Evolutionary conservation across 2,888 invertebrate genomes (phyloP), one percentile per base, ranked within the genome.

Genomic region (Agrochola circellaris): DNA sequence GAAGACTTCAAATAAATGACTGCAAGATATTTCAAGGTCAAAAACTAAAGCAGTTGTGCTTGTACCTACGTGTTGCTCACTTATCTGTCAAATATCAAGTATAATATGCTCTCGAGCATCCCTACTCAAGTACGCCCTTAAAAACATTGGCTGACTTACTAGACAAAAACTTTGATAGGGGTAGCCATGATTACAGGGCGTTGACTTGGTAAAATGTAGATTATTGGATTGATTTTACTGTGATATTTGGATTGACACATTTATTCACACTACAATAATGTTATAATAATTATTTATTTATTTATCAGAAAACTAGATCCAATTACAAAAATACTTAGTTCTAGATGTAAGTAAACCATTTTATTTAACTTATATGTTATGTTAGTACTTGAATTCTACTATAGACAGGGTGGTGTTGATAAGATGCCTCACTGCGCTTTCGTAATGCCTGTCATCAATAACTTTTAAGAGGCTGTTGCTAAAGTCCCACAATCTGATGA

Each of bases 101-200:
- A 56, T 15, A 61, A 61, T 54, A 60, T 62, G 51, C 17, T 34
- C 51, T 60, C 65, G 17, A 75, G 65, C n/a, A 30, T 54, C 45
- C 69, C 45, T 56, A 70, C 70, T 79, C 70, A 77, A 77, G 51
- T 70, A n/a, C 42, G 42, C 42, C 34, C 60, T 26, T 54, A 70
- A 48, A 76, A 61, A 54, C 79, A 79, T 61, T 70, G 60, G 34
- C 4, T 60, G 26, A 69, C 60, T 34, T 23, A 15, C 23, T 42
- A 61, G 34, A 69, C 17, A 54, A 69, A 77, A 79, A 61, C 13
- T 42, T 73, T 79, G 30, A 79, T 45, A 69, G 51, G 69, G 70
- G 51, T 69, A 51, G 30, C 30, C 38, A 34, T 42, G 30, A 42
- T 51, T 54, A 42, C 11, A 51, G 38, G 17, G 0, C 20, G 9